Base-by-base conservation (phyloP, 2,888 invertebrate genomes). In the Epiblema foenella region DNA sequence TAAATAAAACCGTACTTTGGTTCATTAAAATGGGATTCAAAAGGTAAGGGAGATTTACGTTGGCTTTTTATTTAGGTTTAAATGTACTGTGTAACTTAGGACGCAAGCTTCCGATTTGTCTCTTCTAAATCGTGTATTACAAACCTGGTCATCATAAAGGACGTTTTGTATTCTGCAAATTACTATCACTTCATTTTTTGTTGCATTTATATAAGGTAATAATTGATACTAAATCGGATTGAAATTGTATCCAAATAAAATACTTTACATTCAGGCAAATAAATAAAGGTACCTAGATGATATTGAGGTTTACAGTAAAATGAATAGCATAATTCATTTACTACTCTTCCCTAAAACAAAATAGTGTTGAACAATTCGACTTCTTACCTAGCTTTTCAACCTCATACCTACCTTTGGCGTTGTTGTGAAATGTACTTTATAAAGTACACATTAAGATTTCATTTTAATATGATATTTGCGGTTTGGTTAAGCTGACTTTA, bases 1-100 rank as follows among this genome's bases (percentile, higher is more conserved):
- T 52, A 68, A 60, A 60, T 54, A 54, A 60, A 68, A 52, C 20
- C n/a, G 66, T 39, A 51, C 49, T 67, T 37, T 52, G 51, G 51
- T 51, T n/a, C 49, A 33, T 33, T 49, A 62, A 49, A 62, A 49
- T 24, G 29, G 29, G 62, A 49, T 17, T 62, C 63, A 33, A 17
- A 33, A 33, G 33, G 18, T 51, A 62, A 18, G 18, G 5, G 33
- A 33, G 33, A 33, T 33, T 63, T 37, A 37, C 11, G 1, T 33
- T 52, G 46, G 12, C 1, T 51, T 51, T 15, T 10, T 63, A 29
- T 51, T 63, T 63, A 18, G 1, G 18, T 63, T 59, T 18, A 3
- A 17, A 12, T 12, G 10, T 4, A 15, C 15, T 39, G 17, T 59
- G 42, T 59, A 42, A 59, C 9, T 20, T 42, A 7, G 12, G 15